These are phyloP conservation scores for Sitobion miscanthi DNA, from an alignment of 1,140 invertebrate species.

Conservation along the genomic window DNA sequence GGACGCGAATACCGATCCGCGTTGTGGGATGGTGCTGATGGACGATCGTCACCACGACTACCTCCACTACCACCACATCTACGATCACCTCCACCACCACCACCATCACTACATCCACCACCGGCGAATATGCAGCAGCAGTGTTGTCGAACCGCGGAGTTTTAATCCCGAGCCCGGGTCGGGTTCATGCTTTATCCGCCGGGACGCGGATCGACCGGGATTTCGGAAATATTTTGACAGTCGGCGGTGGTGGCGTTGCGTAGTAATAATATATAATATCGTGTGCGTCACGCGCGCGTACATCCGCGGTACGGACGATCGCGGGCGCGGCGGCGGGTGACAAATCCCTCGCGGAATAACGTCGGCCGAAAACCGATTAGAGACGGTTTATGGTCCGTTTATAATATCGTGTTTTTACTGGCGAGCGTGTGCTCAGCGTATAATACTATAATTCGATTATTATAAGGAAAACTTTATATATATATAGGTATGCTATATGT, in stretches of 20 bases:
- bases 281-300: not conserved
- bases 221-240: conserved; percentile 7
- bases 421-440: not conserved
- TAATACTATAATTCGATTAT: conserved; percentile 18
- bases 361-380: conserved; percentile 3
- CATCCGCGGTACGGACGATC: not conserved
- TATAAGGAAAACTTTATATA: conserved; percentile 13
- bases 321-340: not conserved
- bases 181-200: conserved; percentile 29
- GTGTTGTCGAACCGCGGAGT: not conserved
- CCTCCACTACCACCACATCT: not conserved
- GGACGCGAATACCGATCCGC: too few relatives aligned
- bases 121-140: not conserved
- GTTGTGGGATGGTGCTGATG: too few relatives aligned
- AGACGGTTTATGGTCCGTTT: conserved; percentile 16
- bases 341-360: conserved; percentile 27
- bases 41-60: too few relatives aligned
- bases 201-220: conserved; percentile 21
- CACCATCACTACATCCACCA: not conserved
- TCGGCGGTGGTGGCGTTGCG: not conserved
- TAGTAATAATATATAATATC: not conserved
- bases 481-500: not conserved
- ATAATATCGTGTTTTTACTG: conserved; percentile 11
- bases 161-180: conserved; percentile 1
- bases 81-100: not conserved